Conservation (phyloP, 2,888 invertebrate genomes). For the Creontiades dilutus region DNA sequence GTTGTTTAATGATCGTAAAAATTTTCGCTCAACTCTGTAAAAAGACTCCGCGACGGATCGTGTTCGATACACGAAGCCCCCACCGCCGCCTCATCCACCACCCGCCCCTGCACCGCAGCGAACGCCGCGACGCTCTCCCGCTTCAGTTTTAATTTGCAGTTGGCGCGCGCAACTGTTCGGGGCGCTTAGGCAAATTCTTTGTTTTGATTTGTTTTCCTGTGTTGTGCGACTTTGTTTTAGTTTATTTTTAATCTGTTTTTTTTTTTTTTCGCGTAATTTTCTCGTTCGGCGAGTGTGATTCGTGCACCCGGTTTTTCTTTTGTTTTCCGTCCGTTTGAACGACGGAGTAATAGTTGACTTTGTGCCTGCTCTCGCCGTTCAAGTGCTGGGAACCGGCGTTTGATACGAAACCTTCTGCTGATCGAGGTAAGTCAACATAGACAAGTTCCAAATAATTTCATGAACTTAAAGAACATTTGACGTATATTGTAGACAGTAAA, state of each 20-base stretch:
- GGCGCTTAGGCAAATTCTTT: constrained; percentile 61
- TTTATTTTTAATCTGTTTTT: background rate
- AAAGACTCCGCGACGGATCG: constrained; percentile 6
- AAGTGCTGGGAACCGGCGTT: too few relatives aligned
- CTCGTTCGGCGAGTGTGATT: too few relatives aligned
- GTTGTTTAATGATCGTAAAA: too few relatives aligned
- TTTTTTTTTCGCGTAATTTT: background rate
- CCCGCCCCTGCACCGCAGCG: background rate
- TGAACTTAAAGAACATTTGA: too few relatives aligned
- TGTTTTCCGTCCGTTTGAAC: too few relatives aligned
- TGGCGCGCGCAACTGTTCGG: constrained; percentile 59
- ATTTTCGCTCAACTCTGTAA: background rate
- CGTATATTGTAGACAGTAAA: too few relatives aligned
- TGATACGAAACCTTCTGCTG: too few relatives aligned
- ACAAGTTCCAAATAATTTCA: too few relatives aligned
- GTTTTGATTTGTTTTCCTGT: background rate
- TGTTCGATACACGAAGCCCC: constrained; percentile 34
- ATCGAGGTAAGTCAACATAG: too few relatives aligned
- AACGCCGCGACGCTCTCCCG: constrained; percentile 49
- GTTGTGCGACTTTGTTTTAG: background rate
- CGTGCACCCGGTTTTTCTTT: too few relatives aligned
- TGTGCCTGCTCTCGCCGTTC: too few relatives aligned
- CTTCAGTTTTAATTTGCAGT: constrained; percentile 69
- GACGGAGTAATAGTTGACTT: too few relatives aligned
- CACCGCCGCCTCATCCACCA: constrained; percentile 24